Conservation (phyloP, 2,888 invertebrate genomes). For the Himalopsyche anomala region DNA sequence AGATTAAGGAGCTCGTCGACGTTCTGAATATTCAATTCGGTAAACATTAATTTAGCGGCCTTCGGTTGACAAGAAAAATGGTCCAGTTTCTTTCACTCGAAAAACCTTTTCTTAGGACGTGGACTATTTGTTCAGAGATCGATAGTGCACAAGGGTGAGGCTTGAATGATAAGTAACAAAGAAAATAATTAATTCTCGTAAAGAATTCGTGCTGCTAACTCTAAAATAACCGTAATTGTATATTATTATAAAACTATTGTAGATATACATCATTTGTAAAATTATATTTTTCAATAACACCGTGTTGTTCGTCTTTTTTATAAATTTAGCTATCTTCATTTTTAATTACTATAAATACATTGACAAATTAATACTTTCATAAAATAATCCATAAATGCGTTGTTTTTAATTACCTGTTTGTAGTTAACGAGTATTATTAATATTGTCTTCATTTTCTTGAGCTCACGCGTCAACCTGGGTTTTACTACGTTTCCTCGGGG, state of each 20-base stretch:
- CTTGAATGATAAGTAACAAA: slow-evolving; percentile 18
- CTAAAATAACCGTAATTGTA: neutral
- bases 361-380: too few relatives aligned
- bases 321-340: too few relatives aligned
- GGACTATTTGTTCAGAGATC: neutral
- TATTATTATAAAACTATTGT: neutral
- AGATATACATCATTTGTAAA: too few relatives aligned
- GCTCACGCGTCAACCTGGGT: too few relatives aligned
- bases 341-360: too few relatives aligned
- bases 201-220: neutral
- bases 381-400: too few relatives aligned
- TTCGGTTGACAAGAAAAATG: slow-evolving; percentile 25
- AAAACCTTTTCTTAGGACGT: slow-evolving; percentile 26
- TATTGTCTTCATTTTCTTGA: too few relatives aligned
- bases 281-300: neutral
- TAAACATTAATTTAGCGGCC: slow-evolving; percentile 19
- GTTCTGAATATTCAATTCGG: slow-evolving; percentile 23
- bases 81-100: slow-evolving; percentile 20
- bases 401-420: too few relatives aligned
- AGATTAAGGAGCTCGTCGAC: slow-evolving; percentile 10
- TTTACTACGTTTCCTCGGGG: too few relatives aligned
- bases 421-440: too few relatives aligned
- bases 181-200: slow-evolving; percentile 6
- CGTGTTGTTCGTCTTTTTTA: too few relatives aligned
- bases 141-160: neutral